These are phyloP conservation scores for Entomobrya proxima DNA, from an alignment of 2,888 invertebrate species.

Conservation along the genomic window DNA sequence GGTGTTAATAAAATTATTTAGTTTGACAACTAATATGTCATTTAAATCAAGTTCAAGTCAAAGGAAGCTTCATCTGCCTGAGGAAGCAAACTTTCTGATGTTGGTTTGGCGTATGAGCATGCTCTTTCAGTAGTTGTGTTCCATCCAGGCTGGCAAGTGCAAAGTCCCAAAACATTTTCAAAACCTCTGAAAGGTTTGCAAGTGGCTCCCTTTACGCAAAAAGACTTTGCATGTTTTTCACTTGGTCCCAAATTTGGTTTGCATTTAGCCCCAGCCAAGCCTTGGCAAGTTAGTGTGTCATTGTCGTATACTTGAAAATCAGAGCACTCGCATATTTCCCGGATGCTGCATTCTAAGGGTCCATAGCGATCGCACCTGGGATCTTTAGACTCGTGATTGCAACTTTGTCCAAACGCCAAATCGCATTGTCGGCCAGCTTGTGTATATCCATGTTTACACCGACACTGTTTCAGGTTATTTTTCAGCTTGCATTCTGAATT, in stretches of 20 bases:
- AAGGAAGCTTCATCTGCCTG: too few species aligned
- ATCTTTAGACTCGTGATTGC: not conserved
- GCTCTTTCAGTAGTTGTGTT: not conserved
- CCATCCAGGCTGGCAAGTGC: not conserved
- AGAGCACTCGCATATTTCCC: conserved; percentile 11
- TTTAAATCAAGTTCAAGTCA: too few species aligned
- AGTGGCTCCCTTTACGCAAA: conserved; percentile 10
- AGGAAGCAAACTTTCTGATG: too few species aligned
- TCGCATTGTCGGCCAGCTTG: conserved; percentile 7
- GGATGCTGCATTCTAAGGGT: not conserved
- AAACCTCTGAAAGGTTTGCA: conserved; percentile 3
- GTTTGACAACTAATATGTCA: too few species aligned
- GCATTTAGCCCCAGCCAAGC: conserved; percentile 32
- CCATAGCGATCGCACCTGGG: not conserved
- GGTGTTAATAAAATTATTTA: too few species aligned
- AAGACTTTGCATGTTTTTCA: not conserved
- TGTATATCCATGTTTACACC: conserved; percentile 13
- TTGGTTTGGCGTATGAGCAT: too few species aligned
- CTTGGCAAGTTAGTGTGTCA: not conserved
- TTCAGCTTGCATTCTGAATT: not conserved
- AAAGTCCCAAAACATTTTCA: not conserved
- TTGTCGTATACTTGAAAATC: conserved; percentile 31
- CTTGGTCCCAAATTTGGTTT: not conserved
- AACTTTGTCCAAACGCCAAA: not conserved
- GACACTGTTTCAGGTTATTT: not conserved